Evolutionary conservation across 1,140 invertebrate genomes (phyloP).

Genomic region (Bombus fervidus): DNA sequence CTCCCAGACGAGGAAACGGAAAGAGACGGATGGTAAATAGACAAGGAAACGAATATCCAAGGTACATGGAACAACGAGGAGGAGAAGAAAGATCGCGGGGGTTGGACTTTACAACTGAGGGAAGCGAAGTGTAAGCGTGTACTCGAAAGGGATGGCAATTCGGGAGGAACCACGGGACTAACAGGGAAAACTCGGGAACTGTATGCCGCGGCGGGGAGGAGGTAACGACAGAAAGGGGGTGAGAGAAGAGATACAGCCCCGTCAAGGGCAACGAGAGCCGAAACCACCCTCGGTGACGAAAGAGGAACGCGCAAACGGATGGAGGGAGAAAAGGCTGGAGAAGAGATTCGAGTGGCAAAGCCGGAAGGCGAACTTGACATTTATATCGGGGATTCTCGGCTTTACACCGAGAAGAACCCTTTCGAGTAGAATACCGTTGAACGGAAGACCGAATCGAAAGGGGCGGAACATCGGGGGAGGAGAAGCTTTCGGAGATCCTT

Average conservation of each 20-base stretch:
- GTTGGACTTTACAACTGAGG: conserved; percentile 53
- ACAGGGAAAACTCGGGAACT: conserved; percentile 55
- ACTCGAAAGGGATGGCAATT: conserved; percentile 7
- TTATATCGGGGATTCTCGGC: conserved; percentile 81
- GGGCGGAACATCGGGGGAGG: background rate
- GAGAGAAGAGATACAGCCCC: conserved; percentile 49
- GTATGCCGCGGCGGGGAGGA: conserved; percentile 14
- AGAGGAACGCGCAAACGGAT: conserved; percentile 36
- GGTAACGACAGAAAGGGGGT: conserved; percentile 56
- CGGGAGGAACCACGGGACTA: conserved; percentile 35
- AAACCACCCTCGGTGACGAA: conserved; percentile 69
- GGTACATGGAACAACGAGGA: background rate
- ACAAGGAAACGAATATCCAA: background rate
- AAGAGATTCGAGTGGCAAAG: conserved; percentile 68
- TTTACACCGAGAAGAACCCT: conserved; percentile 78
- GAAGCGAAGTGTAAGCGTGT: conserved; percentile 33
- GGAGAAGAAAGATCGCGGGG: conserved; percentile 23
- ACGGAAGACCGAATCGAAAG: conserved; percentile 23
- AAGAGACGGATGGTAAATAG: background rate
- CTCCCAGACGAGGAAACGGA: background rate
- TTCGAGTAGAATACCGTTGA: conserved; percentile 54
- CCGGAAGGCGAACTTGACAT: conserved; percentile 81
- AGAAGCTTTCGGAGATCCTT: conserved; percentile 38
- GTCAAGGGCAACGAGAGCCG: conserved; percentile 68
- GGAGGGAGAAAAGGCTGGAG: conserved; percentile 29